A percentile compares a stretch with the other conserved stretches of the same genome.
These are phyloP conservation scores for Drosophila pachea DNA, from an alignment of 1,140 invertebrate genomes.

Conservation along the genomic window DNA sequence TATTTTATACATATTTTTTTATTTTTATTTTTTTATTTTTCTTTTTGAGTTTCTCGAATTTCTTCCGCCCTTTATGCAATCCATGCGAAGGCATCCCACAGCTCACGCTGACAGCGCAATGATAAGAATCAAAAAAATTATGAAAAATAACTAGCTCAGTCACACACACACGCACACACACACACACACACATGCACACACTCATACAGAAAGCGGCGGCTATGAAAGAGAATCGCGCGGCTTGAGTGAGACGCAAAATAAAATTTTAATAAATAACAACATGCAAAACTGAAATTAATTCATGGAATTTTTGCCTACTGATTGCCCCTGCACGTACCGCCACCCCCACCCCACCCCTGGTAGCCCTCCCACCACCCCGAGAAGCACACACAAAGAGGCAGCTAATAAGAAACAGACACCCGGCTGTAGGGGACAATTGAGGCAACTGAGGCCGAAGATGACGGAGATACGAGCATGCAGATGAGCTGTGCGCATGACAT, in stretches of 20 bases:
- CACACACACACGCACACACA: conserved; percentile 12
- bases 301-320: conserved; percentile 67
- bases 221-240: conserved; percentile 58
- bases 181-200: not conserved
- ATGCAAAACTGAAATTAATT: conserved; percentile 79
- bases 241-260: conserved; percentile 47
- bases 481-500: conserved; percentile 62
- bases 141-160: conserved; percentile 43
- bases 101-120: conserved; percentile 14
- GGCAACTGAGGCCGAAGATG: conserved; percentile 51
- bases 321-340: conserved; percentile 25
- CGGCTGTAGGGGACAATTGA: conserved; percentile 57
- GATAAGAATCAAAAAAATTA: conserved; percentile 52
- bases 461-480: conserved; percentile 71
- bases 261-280: conserved; percentile 78
- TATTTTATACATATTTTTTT: not conserved
- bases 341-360: not conserved
- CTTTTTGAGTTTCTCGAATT: too few relatives aligned
- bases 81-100: conserved; percentile 8
- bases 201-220: conserved; percentile 51
- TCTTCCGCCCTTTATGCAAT: not conserved
- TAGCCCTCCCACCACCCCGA: not conserved
- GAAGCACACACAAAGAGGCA: not conserved
- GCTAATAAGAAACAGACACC: conserved; percentile 77
- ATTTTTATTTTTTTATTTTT: not conserved